Base-by-base conservation (phyloP, 2,888 invertebrate genomes). In the Leptopilina drosophilae region DNA sequence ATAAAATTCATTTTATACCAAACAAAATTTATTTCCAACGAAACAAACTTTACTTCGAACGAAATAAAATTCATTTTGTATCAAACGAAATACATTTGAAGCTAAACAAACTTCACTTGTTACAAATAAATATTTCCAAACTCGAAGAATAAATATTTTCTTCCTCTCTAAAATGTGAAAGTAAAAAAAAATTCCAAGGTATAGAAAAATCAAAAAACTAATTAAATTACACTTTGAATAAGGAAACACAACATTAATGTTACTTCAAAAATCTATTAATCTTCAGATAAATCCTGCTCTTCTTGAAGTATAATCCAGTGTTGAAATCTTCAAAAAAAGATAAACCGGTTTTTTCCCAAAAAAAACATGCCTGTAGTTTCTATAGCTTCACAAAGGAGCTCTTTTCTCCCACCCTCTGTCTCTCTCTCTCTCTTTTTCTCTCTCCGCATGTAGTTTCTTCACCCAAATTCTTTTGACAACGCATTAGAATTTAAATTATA, bases 271-370 rank as follows among this genome's bases (percentile, higher is more conserved):
- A 73, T 49, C 53, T 73, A 26, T 33, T 64, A 56, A 73, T 33
- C 33, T 73, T 20, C 5, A 7, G 14, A 26, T 56, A 56, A 73
- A 53, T 73, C 53, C 33, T 33, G 42, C 14, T 33, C 7, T 64
- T 64, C 12, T 64, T 15, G 5, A 7, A 62, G 11, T 15, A n/a
- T 56, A 56, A 56, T 56, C 33, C 12, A 33, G 73, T 56, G 73
- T 56, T 56, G 73, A 56, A 56, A 73, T 56, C 33, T 73, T 49
- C 53, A 7, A 8, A 33, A 14, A n/a, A 56, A 15, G 8, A 42
- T 42, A 42, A 26, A 73, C 73, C 73, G 73, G 73, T 73, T 73
- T 56, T 53, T 33, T 33, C 33, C 33, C n/a, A 73, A 73, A 73
- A 73, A 73, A 49, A 49, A 11, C 49, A 11, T 20, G 9, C 9